phyloP scores from a whole-genome alignment of 2,797 vertebrate species.

The Chelmon rostratus region DNA sequence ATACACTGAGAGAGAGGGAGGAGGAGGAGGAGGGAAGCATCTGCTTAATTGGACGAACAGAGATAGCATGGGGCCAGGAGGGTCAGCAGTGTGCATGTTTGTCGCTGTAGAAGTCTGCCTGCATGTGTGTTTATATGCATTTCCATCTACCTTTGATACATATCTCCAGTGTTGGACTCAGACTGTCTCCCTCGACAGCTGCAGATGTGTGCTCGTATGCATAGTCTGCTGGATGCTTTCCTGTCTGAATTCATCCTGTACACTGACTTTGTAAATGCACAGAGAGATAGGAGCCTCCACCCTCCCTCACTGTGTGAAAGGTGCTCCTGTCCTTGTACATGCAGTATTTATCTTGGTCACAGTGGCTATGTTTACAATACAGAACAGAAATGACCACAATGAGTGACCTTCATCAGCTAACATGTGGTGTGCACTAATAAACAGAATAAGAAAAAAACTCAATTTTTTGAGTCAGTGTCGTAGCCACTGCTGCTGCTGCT shows the following conservation, averaged over 20 bases:
- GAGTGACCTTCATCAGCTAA: background rate
- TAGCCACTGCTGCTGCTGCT: too few relatives aligned
- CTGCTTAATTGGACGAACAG: slow-evolving; percentile 69
- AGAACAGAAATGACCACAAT: background rate
- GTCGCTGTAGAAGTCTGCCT: background rate
- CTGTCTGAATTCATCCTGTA: slow-evolving; percentile 9
- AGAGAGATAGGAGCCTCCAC: background rate
- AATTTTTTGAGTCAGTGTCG: too few relatives aligned
- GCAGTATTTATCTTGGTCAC: background rate
- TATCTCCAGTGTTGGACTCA: slow-evolving; percentile 12
- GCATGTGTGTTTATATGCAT: slow-evolving; percentile 18
- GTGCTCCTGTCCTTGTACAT: background rate
- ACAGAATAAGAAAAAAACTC: too few relatives aligned
- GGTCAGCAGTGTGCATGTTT: slow-evolving; percentile 55
- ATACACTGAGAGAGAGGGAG: background rate
- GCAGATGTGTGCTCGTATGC: slow-evolving; percentile 9
- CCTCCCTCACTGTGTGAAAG: background rate
- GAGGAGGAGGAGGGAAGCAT: slow-evolving; percentile 35
- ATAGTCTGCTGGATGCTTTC: slow-evolving; percentile 16
- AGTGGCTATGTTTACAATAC: background rate
- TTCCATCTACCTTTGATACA: slow-evolving; percentile 14
- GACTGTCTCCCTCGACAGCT: slow-evolving; percentile 1
- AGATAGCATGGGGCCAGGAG: slow-evolving; percentile 51
- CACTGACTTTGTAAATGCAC: slow-evolving; percentile 17
- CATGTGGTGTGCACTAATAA: background rate